Evolutionary conservation across 2,797 vertebrate genomes (phyloP).

Genomic region (Cossypha caffra): DNA sequence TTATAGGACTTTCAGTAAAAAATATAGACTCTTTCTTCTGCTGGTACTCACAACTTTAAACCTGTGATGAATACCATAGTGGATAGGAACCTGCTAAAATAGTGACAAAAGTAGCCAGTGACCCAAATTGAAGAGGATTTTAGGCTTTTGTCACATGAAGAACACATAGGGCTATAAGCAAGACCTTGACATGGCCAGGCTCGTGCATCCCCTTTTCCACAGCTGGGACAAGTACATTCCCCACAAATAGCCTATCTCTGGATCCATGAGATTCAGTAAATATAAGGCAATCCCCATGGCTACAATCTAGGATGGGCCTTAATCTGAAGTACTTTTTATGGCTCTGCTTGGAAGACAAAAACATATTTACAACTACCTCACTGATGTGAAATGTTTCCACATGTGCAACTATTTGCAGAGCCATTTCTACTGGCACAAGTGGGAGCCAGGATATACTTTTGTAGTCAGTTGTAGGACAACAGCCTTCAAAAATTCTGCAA

Average conservation of each 20-base stretch:
- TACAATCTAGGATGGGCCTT: not conserved
- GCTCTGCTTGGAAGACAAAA: not conserved
- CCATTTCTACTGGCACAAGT: not conserved
- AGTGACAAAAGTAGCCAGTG: not conserved
- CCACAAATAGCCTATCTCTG: not conserved
- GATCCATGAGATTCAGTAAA: not conserved
- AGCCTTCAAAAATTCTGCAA: not conserved
- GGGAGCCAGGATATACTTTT: not conserved
- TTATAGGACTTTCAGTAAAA: not conserved
- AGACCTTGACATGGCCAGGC: not conserved
- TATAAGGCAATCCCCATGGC: not conserved
- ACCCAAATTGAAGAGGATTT: not conserved
- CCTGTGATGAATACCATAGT: rapidly evolving
- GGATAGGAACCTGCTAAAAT: not conserved
- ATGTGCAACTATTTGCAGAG: not conserved
- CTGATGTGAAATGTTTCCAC: not conserved
- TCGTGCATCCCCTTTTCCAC: not conserved
- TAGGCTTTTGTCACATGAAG: not conserved
- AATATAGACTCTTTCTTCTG: not conserved
- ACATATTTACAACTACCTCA: not conserved
- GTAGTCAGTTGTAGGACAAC: not conserved
- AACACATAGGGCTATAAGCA: not conserved
- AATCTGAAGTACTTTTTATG: not conserved
- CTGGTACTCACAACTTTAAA: not conserved
- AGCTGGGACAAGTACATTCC: not conserved